phyloP scores from a whole-genome alignment of 2,113 vertebrate species.

The Mohoua ochrocephala region DNA sequence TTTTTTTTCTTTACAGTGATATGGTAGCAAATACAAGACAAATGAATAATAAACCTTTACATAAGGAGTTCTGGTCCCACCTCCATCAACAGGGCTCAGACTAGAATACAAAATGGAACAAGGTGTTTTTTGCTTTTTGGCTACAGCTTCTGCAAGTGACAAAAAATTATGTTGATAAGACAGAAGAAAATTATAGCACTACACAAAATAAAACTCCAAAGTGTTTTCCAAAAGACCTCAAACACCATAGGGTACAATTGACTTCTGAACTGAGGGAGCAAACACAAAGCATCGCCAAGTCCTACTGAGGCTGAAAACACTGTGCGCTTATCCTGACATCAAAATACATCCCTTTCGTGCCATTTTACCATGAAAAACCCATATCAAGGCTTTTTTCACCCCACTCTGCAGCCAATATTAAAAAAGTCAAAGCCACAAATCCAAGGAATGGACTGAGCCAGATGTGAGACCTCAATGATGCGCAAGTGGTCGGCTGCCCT shows the following conservation, averaged over 20 bases:
- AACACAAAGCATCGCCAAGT: not conserved
- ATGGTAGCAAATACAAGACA: constrained; percentile 73
- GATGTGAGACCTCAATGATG: not conserved
- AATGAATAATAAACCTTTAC: constrained; percentile 58
- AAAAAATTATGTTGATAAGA: not conserved
- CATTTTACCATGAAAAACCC: not conserved
- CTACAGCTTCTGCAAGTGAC: constrained; percentile 71
- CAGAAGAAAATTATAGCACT: constrained; percentile 36
- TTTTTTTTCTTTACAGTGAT: constrained; percentile 69
- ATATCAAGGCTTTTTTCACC: rapidly evolving
- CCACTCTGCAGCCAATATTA: not conserved
- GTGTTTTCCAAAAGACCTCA: constrained; percentile 45
- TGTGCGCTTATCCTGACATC: not conserved
- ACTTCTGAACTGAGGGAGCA: constrained; percentile 1
- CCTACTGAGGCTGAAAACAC: not conserved
- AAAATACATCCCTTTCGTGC: not conserved
- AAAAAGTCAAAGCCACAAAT: not conserved
- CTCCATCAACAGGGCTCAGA: constrained; percentile 60
- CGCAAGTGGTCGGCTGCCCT: not conserved
- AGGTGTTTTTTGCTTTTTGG: constrained; percentile 54
- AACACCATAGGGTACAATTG: not conserved
- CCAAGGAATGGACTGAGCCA: not conserved
- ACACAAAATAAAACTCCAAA: not conserved
- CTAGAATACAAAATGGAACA: constrained; percentile 59
- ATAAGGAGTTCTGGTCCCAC: constrained; percentile 64